Evolutionary conservation across 2,113 vertebrate species (phyloP), one percentile per base, ranked within the genome.

Genomic region (Sebastes schlegelii): DNA sequence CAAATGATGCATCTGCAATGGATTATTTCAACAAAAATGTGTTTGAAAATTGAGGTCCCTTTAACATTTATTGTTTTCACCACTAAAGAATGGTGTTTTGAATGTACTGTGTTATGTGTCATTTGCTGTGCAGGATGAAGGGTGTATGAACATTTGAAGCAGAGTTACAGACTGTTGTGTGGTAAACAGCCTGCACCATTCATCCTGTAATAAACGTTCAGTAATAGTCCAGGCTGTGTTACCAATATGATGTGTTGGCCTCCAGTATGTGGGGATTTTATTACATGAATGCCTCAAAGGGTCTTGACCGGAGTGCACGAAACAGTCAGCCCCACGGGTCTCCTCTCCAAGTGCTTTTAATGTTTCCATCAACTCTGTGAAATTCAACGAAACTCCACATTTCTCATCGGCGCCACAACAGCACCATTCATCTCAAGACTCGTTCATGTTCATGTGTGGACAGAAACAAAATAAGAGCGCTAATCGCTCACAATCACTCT

Each of bases 21-120:
- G 71, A 78, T 83, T 69, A 68, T 78, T 77, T 51, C 54, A 84
- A 42, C 54, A 34, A 71, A 34, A 76, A 78, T 54, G 62, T 83
- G 66, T 82, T 74, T 68, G 10, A 14, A 62, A 79, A 80, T 67
- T 6, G 91, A 92, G 86, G 95, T 96, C 95, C 95, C 95, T 96
- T 96, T 96, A 96, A 95, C 95, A 57, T 95, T 94, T 95, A 95
- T 91, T 92, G 93, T 93, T 93, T 92, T 92, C 88, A 89, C 81
- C 42, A 23, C 51, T 68, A 46, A 64, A 55, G 13, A 84, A 75
- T 14, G n/a, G 4, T 71, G 62, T 84, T 71, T n/a, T 49, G 43
- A 70, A 48, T 89, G 83, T 77, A 48, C 55, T 88, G 34, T 86
- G 83, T n/a, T 85, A 17, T 84, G 21, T 86, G 60, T 82, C 19